A percentile compares a stretch with the other conserved stretches of the same genome.
Conservation (phyloP, 1,140 invertebrate species). For the Drosophila orosa region DNA sequence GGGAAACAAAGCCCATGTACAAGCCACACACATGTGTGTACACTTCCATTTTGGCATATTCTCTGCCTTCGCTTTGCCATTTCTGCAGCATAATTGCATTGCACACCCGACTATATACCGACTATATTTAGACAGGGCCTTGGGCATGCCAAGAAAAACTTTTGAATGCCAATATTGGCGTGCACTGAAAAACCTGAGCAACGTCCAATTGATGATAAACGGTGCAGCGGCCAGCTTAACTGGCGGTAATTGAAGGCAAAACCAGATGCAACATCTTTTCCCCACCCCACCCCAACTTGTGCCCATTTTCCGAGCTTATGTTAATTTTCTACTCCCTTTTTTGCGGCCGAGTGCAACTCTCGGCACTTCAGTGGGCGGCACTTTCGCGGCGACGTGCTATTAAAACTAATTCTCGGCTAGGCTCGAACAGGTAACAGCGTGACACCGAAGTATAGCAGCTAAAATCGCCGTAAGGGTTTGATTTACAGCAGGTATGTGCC, state of each 20-base stretch:
- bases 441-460: conserved; percentile 4
- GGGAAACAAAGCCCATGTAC: conserved; percentile 1
- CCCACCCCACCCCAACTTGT: neutral
- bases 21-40: neutral
- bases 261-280: conserved; percentile 8
- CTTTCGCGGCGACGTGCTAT: conserved; percentile 6
- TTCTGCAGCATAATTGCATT: conserved; percentile 45
- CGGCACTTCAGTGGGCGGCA: conserved; percentile 12
- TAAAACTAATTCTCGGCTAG: conserved; percentile 7
- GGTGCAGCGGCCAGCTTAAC: conserved; percentile 14
- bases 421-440: conserved; percentile 17
- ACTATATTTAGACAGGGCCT: conserved; percentile 36
- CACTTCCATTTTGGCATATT: conserved; percentile 2
- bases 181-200: conserved; percentile 19
- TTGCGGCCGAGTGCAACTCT: conserved; percentile 9
- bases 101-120: conserved; percentile 7
- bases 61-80: conserved; percentile 4
- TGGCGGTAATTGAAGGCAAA: conserved; percentile 25
- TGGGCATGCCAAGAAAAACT: conserved; percentile 43
- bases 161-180: conserved; percentile 53
- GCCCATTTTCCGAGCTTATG: conserved; percentile 10
- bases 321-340: conserved; percentile 27
- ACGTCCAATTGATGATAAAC: conserved; percentile 36
- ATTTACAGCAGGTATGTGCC: conserved; percentile 15
- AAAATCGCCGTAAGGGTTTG: neutral